Base-by-base conservation (phyloP, 92 coral and sea anemone genomes). In the Meandrina meandrites region DNA sequence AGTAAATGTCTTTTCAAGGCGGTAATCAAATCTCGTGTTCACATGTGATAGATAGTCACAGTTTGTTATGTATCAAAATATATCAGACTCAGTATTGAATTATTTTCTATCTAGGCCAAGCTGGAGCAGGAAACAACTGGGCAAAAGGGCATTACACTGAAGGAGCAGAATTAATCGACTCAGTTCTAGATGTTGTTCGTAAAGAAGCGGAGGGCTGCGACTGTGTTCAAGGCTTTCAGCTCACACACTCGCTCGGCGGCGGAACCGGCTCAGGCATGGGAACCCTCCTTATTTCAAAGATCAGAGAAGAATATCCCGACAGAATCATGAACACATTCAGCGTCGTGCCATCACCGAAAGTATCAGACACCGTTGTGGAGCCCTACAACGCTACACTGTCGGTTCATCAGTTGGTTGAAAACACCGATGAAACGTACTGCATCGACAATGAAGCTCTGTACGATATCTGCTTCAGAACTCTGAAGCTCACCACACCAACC, bases 301-400 rank as follows among this genome's bases (percentile, higher is more conserved):
- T 93, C 85, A 88, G 94, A 42, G 96, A 93, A 70, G 96, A 93
- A 79, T 93, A 91, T 77, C 96, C 96, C 19, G 96, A 93, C 89
- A 79, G 94, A 60, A 93, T 91, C 83, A 93, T 93, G 94, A 94
- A 91, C 93, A 93, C 96, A 14, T 93, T 89, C 89, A 93, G 96
- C 67, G 92, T 93, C 47, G 93, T 90, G 16, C 91, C 91, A 51
- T 96, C 98, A 19, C 98, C 98, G 22, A 96, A 94, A 79, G 98
- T 96, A 53, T 96, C 98, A 11, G 98, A 96, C 89, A 96, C 98
- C 37, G 98, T 96, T 54, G 98, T 96, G 75, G 98, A 96, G 78
- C 98, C 98, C 67, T 96, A 96, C 89, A 93, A 93, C 47, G 96
- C 96, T 40, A 93, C 96, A 9, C 89, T 92, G 66, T 92, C 95